Evolutionary conservation across 2,797 vertebrate species (phyloP).

Genomic region (Chiroxiphia lanceolata): DNA sequence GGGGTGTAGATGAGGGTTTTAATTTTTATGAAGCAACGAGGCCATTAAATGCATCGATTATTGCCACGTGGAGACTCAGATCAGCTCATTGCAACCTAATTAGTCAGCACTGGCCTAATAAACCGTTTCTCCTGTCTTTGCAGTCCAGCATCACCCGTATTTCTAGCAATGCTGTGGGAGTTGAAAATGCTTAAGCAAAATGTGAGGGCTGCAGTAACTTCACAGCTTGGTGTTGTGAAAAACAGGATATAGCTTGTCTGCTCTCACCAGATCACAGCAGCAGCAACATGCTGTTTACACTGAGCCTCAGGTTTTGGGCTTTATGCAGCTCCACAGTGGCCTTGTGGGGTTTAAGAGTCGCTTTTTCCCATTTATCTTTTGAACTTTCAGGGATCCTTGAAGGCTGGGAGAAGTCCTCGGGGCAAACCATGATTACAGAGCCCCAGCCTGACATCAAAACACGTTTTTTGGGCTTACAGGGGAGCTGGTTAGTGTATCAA

Average conservation of each 20-base stretch:
- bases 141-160: neutral
- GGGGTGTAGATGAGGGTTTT: neutral
- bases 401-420: neutral
- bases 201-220: neutral
- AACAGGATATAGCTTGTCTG: neutral
- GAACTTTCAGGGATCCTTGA: neutral
- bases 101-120: neutral
- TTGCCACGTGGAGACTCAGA: neutral
- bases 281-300: rapidly evolving
- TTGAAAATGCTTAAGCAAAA: neutral
- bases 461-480: neutral
- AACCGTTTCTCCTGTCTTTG: neutral
- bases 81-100: neutral
- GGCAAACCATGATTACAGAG: neutral
- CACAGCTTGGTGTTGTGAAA: neutral
- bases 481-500: neutral
- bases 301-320: neutral
- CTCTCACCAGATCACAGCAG: neutral
- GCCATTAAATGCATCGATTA: neutral
- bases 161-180: neutral
- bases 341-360: neutral
- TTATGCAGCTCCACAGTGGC: neutral
- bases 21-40: neutral
- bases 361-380: neutral
- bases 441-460: neutral